Base-by-base conservation (phyloP, 2,797 vertebrate species). In the Hafferia zeledoni region DNA sequence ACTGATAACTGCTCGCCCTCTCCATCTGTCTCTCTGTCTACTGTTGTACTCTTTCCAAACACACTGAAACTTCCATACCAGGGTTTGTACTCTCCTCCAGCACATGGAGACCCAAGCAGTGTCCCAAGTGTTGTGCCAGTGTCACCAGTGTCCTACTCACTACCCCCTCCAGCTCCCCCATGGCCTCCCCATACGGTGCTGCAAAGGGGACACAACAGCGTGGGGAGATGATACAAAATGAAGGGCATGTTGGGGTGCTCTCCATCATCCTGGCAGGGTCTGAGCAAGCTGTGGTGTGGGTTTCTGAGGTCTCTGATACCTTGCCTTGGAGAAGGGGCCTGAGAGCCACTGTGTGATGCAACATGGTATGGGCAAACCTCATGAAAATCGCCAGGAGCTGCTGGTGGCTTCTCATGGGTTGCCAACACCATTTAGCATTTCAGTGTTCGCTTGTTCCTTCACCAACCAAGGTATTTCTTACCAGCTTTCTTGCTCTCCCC, bases 1-100 rank as follows among this genome's bases (percentile, higher is more conserved):
- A 84, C 37, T 46, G 95, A 59, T 92, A 86, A 65, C 57, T 92
- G 59, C 82, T 95, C 75, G 61, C 79, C 90, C 79, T 75, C 87
- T 63, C 91, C 95, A 94, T 93, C 94, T 95, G 87, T 75, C 86
- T 77, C 74, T 46, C 83, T 92, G 78, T 50, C 82, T 81, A 6
- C 60, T 87, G 60, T 7, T 86, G 82, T 31, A 41, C 72, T 81
- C 76, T 14, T 85, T 92, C 82, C 82, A 83, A 87, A 79, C 69
- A 13, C 44, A 4, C 33, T 63, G 72, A 25, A 64, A 18, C 77
- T 52, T 63, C 71, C 72, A 52, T 4, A 50, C 6, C 4, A 7
- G 46, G 20, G 49, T 60, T 22, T 4, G 1, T 3, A 22, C 61
- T 56, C 19, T 14, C 39, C 83, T 59, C 53, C 10, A 18, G 83